These are phyloP conservation scores for Prunella strophiata DNA, from an alignment of 2,797 vertebrate genomes.

Conservation along the genomic window DNA sequence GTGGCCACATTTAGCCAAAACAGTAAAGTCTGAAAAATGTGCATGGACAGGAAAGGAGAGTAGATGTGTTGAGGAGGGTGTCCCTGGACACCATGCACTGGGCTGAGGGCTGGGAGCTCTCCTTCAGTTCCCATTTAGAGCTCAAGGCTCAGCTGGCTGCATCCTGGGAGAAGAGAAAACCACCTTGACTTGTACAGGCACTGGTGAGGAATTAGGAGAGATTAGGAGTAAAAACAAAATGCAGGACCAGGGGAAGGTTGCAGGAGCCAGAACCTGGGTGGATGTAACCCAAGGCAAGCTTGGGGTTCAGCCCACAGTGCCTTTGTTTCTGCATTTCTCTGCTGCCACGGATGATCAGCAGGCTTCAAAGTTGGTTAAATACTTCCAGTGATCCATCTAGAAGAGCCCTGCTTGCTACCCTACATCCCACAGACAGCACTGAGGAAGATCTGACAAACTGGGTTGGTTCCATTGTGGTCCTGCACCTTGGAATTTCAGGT, in stretches of 20 bases:
- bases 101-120: background rate
- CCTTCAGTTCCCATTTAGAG: background rate
- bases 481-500: background rate
- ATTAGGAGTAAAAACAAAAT: background rate
- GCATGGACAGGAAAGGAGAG: background rate
- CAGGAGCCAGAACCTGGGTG: background rate
- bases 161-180: background rate
- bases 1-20: background rate
- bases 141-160: background rate
- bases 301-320: background rate
- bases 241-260: background rate
- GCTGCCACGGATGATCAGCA: background rate
- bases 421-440: background rate
- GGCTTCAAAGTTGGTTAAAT: background rate
- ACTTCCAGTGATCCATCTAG: background rate
- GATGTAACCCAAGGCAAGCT: background rate
- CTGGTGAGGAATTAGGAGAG: background rate
- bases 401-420: background rate
- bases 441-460: background rate
- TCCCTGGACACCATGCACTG: background rate
- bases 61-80: rapidly evolving
- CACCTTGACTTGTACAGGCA: background rate
- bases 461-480: background rate
- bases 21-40: background rate
- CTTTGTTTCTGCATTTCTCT: background rate